Conservation (phyloP, 2,888 invertebrate species). For the Drosophila siamana region DNA sequence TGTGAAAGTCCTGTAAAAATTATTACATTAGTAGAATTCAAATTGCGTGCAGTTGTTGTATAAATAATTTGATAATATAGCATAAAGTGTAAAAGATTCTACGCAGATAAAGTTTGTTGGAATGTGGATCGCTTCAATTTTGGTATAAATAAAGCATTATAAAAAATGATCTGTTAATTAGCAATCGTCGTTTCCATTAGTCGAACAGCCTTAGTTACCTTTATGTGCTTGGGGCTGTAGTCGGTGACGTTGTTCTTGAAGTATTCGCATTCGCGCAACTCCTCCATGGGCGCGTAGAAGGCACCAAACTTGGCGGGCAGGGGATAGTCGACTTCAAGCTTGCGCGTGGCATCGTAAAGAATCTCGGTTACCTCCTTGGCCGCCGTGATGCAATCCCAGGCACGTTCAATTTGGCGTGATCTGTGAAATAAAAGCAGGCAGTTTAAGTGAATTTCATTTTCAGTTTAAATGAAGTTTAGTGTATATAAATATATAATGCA, state of each 20-base stretch:
- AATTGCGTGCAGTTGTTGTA: too few relatives aligned
- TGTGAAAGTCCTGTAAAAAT: slow-evolving; percentile 83
- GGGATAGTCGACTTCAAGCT: slow-evolving; percentile 79
- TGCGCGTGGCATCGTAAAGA: slow-evolving; percentile 84
- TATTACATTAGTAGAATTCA: too few relatives aligned
- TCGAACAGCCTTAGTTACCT: slow-evolving; percentile 49
- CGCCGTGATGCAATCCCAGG: slow-evolving; percentile 84
- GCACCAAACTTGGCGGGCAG: slow-evolving; percentile 76
- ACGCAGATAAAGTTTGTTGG: too few relatives aligned
- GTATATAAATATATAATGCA: too few relatives aligned
- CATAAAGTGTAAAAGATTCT: too few relatives aligned
- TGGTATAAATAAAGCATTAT: too few relatives aligned
- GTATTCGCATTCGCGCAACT: slow-evolving; percentile 84
- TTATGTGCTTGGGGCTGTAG: slow-evolving; percentile 84
- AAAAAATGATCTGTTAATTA: too few relatives aligned
- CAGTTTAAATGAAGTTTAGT: too few relatives aligned
- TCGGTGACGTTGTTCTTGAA: slow-evolving; percentile 84
- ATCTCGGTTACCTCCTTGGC: slow-evolving; percentile 84
- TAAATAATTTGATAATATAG: too few relatives aligned
- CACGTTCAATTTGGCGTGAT: slow-evolving; percentile 83
- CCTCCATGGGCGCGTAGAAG: slow-evolving; percentile 84
- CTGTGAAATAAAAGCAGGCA: slow-evolving; percentile 53
- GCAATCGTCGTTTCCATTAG: too few relatives aligned
- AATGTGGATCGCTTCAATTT: too few relatives aligned
- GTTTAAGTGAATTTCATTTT: too few relatives aligned